These are phyloP conservation scores for Ophiothrix spiculata DNA, from an alignment of 35 echinoderm and acorn worm species.

Conservation along the genomic window DNA sequence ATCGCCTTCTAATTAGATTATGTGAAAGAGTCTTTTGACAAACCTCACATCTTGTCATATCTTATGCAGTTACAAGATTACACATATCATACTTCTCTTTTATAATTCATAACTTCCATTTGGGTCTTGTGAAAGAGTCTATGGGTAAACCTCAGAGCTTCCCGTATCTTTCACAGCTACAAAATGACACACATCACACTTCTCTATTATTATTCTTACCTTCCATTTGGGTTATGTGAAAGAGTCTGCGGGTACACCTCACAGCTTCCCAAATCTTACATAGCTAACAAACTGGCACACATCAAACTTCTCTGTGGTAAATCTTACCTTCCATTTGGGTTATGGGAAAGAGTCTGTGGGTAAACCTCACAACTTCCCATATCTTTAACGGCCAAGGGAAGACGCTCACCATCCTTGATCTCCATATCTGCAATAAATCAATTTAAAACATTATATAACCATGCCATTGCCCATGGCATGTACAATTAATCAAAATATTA, in stretches of 20 bases:
- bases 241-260: constrained; percentile 97
- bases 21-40: constrained; percentile 90
- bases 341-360: constrained; percentile 91
- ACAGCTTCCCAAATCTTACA: constrained; percentile 99
- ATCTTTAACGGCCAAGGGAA: constrained; percentile 87
- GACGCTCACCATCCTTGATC: constrained; percentile 92
- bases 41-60: constrained; percentile 94
- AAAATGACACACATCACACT: constrained; percentile 83
- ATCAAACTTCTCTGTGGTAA: no score
- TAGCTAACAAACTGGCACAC: no score
- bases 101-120: constrained; percentile 65
- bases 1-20: constrained; percentile 90
- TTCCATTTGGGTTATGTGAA: constrained; percentile 86
- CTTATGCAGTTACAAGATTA: no score
- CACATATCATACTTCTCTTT: no score
- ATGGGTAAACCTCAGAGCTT: constrained; percentile 94
- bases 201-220: constrained; percentile 43
- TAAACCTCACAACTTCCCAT: constrained; percentile 99
- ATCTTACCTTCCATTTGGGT: constrained; percentile 83
- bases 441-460: not conserved
- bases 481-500: no score
- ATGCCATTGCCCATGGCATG: no score
- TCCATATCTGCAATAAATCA: constrained; percentile 71
- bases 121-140: constrained; percentile 85
- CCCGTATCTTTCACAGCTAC: constrained; percentile 96